phyloP scores from a whole-genome alignment of 2,113 vertebrate species.

The Gymnogyps californianus region DNA sequence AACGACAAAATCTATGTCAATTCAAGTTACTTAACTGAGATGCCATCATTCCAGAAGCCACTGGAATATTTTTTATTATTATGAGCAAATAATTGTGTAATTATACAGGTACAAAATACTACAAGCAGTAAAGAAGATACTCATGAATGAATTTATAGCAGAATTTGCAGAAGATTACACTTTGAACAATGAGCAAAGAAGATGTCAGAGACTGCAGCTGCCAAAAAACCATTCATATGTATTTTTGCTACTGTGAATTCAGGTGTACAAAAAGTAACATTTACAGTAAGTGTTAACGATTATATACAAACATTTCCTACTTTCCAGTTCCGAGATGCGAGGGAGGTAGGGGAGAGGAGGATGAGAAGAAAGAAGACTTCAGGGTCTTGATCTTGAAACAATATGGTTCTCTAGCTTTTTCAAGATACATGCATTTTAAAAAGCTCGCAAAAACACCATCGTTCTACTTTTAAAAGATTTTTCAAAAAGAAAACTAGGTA shows the following conservation, averaged over 20 bases:
- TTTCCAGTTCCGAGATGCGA: rapidly evolving
- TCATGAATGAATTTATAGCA: neutral
- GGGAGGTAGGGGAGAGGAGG: neutral
- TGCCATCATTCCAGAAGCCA: neutral
- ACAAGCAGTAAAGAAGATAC: neutral
- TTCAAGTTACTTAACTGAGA: neutral
- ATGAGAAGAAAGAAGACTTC: neutral
- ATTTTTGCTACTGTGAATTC: neutral
- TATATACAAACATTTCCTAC: neutral
- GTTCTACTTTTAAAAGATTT: neutral
- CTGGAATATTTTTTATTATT: neutral
- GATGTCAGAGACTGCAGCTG: neutral
- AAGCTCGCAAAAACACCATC: neutral
- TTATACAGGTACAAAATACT: neutral
- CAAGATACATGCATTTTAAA: neutral
- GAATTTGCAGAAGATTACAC: neutral
- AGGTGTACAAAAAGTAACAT: neutral
- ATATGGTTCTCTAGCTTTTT: neutral
- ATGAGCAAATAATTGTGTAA: neutral
- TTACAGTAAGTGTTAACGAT: neutral
- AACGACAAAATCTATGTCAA: neutral
- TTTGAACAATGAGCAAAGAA: neutral
- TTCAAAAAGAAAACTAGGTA: neutral
- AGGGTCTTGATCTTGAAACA: neutral
- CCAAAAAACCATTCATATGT: rapidly evolving